Evolutionary conservation across 2,888 invertebrate genomes (phyloP).

Genomic region (Laspeyria flexula): DNA sequence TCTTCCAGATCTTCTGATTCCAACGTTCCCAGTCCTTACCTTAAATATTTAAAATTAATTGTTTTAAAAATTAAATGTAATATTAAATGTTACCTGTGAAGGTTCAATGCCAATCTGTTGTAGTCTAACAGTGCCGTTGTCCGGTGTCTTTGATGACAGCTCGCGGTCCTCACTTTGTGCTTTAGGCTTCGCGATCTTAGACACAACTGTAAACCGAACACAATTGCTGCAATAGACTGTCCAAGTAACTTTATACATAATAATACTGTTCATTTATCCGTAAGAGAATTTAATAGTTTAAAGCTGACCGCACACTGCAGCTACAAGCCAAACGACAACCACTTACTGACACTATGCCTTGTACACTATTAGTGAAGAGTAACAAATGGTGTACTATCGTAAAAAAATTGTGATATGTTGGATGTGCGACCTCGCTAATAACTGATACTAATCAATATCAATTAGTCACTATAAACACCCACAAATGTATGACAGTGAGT

Average conservation of each 20-base stretch:
- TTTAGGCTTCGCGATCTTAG: constrained; percentile 82
- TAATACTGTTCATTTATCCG: not conserved
- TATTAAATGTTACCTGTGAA: constrained; percentile 59
- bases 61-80: not conserved
- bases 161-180: constrained; percentile 83
- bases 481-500: not conserved
- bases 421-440: too few relatives aligned
- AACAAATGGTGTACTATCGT: too few relatives aligned
- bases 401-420: too few relatives aligned
- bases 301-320: too few relatives aligned
- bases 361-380: too few relatives aligned
- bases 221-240: not conserved
- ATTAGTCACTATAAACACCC: not conserved
- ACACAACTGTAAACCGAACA: constrained; percentile 58
- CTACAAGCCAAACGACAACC: too few relatives aligned
- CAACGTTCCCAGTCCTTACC: too few relatives aligned
- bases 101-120: constrained; percentile 84
- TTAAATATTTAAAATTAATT: too few relatives aligned
- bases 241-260: not conserved
- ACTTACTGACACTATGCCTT: too few relatives aligned
- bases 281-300: not conserved
- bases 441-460: not conserved
- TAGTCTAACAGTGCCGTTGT: constrained; percentile 74
- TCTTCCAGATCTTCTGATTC: too few relatives aligned
- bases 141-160: constrained; percentile 61